Percentiles rank a stretch among this genome's conserved stretches.
Conservation (phyloP, 2,797 vertebrate species). For the Halcyon chelicuti region DNA sequence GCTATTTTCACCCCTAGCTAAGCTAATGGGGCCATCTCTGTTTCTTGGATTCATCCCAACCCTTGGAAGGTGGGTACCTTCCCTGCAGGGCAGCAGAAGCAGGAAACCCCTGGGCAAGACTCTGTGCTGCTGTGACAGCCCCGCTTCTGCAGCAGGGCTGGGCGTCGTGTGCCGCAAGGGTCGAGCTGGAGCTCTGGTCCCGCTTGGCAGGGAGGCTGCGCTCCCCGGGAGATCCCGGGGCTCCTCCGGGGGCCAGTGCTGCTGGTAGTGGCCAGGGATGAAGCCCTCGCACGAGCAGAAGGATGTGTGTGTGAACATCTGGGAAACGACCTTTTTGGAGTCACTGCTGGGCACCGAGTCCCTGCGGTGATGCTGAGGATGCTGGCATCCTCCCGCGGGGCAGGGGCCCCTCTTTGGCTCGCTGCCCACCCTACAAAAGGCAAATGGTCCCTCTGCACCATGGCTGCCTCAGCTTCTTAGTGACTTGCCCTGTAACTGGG, state of each 20-base stretch:
- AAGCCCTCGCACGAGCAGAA: background rate
- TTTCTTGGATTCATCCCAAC: slow-evolving; percentile 53
- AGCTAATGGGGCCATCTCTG: slow-evolving; percentile 62
- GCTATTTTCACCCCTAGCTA: slow-evolving; percentile 61
- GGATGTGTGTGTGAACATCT: background rate
- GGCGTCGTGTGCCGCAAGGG: background rate
- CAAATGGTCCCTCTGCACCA: background rate
- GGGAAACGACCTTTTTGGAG: background rate
- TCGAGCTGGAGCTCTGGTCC: background rate
- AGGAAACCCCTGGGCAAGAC: background rate
- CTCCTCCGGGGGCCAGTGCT: background rate
- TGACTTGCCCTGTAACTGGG: background rate
- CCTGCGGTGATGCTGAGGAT: background rate
- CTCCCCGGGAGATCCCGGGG: background rate
- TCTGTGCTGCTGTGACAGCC: background rate
- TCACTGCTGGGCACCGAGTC: background rate
- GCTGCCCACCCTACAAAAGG: background rate
- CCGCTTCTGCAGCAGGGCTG: background rate
- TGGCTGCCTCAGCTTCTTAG: background rate
- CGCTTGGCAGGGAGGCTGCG: background rate
- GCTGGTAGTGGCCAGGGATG: background rate
- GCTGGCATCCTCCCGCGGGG: background rate
- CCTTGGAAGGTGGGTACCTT: slow-evolving; percentile 70
- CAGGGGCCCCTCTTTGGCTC: background rate
- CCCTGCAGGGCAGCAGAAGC: slow-evolving; percentile 33